Evolutionary conservation across 2,113 vertebrate genomes (phyloP).

Genomic region (Brienomyrus longianalis): DNA sequence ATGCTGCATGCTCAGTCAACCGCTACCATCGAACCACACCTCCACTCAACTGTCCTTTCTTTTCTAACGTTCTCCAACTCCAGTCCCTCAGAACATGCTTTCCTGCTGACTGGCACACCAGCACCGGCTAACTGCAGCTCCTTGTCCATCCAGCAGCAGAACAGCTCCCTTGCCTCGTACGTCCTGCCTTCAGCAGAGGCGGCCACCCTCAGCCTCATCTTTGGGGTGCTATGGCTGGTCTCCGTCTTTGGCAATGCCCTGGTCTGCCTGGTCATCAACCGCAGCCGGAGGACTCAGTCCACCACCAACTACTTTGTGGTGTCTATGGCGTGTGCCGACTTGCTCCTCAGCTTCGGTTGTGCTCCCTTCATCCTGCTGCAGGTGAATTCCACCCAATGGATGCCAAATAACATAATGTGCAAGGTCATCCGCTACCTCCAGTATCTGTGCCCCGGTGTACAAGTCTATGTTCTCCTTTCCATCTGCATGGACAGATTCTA

Average conservation of each 20-base stretch:
- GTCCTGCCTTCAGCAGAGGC: conserved; percentile 59
- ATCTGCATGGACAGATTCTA: conserved; percentile 87
- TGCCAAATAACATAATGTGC: conserved; percentile 61
- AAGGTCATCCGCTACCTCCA: conserved; percentile 73
- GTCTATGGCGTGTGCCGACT: conserved; percentile 84
- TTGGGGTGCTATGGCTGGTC: conserved; percentile 71
- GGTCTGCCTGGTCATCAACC: conserved; percentile 82
- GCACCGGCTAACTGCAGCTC: conserved; percentile 29
- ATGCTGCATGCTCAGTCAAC: conserved; percentile 62
- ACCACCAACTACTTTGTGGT: conserved; percentile 92
- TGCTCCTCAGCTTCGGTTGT: conserved; percentile 70
- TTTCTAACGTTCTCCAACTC: conserved; percentile 58
- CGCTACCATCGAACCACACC: conserved; percentile 45
- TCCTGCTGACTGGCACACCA: conserved; percentile 32
- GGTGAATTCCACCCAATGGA: conserved; percentile 68
- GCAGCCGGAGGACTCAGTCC: conserved; percentile 83
- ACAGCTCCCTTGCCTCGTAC: conserved; percentile 45
- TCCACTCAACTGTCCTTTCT: conserved; percentile 33
- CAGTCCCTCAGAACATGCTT: conserved; percentile 48
- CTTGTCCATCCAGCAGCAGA: conserved; percentile 32
- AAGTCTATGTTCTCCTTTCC: conserved; percentile 80
- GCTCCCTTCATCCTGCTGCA: conserved; percentile 74
- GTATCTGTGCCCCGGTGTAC: conserved; percentile 76
- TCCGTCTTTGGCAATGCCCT: conserved; percentile 81
- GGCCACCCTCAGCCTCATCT: conserved; percentile 59